These are phyloP conservation scores for Limanda limanda DNA, from an alignment of 2,113 vertebrate species.

Conservation along the genomic window DNA sequence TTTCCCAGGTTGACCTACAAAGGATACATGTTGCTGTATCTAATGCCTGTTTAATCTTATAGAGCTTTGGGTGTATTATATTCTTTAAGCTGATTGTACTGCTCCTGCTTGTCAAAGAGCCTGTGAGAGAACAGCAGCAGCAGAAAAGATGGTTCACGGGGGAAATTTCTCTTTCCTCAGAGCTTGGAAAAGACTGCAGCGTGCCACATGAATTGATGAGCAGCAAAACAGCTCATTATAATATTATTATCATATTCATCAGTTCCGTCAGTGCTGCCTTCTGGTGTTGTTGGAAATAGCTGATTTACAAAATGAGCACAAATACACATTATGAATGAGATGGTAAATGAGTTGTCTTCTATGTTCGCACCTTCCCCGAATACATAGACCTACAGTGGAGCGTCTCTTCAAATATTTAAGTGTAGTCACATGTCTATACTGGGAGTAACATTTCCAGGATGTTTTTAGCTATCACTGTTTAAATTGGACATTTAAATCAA, in stretches of 20 bases:
- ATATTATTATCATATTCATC: slow-evolving; percentile 55
- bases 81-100: slow-evolving; percentile 34
- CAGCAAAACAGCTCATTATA: slow-evolving; percentile 66
- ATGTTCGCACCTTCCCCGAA: background rate
- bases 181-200: slow-evolving; percentile 22
- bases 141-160: slow-evolving; percentile 27
- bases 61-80: slow-evolving; percentile 14
- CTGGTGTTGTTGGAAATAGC: slow-evolving; percentile 38
- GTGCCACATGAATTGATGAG: slow-evolving; percentile 57
- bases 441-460: background rate
- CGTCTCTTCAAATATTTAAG: background rate
- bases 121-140: slow-evolving; percentile 5
- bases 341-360: background rate
- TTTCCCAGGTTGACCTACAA: background rate
- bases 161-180: slow-evolving; percentile 40
- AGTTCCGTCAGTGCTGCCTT: slow-evolving; percentile 30
- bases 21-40: background rate
- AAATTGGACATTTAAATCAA: background rate
- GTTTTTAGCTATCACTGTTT: background rate
- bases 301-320: slow-evolving; percentile 24
- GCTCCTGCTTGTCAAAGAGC: slow-evolving; percentile 31
- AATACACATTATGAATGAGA: slow-evolving; percentile 7
- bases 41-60: slow-evolving; percentile 1
- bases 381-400: background rate
- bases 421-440: background rate